Conservation (phyloP, 2,113 vertebrate genomes). For the Prochilodus magdalenae region DNA sequence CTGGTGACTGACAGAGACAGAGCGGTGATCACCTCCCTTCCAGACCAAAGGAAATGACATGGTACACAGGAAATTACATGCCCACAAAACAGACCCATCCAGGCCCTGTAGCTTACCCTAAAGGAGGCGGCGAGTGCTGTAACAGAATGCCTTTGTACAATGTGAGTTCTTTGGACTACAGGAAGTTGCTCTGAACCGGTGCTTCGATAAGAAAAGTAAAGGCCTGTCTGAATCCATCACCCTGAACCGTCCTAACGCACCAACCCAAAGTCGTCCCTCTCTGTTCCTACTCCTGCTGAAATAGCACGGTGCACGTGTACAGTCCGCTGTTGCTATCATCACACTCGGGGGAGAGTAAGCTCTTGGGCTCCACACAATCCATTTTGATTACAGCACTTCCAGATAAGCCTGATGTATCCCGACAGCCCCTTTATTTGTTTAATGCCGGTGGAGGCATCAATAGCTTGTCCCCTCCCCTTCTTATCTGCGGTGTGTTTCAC, state of each 20-base stretch:
- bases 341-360: slow-evolving; percentile 25
- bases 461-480: slow-evolving; percentile 8
- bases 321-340: slow-evolving; percentile 9
- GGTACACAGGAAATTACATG: slow-evolving; percentile 20
- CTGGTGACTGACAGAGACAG: slow-evolving; percentile 24
- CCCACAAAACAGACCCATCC: slow-evolving; percentile 14
- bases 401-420: slow-evolving; percentile 42
- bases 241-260: background rate
- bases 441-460: slow-evolving; percentile 18
- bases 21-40: slow-evolving; percentile 13
- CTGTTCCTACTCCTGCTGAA: background rate
- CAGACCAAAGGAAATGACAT: slow-evolving; percentile 24
- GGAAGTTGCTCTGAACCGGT: background rate
- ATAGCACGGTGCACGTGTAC: background rate
- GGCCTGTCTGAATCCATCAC: background rate
- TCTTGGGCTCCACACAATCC: background rate
- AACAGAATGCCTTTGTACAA: background rate
- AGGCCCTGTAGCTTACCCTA: background rate
- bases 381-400: slow-evolving; percentile 37
- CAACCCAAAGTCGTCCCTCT: background rate
- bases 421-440: slow-evolving; percentile 31
- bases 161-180: background rate
- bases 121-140: background rate
- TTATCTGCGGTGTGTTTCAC: slow-evolving; percentile 34
- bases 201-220: background rate